Base-by-base conservation (phyloP, 2,797 vertebrate species). In the Acrossocheilus fasciatus region DNA sequence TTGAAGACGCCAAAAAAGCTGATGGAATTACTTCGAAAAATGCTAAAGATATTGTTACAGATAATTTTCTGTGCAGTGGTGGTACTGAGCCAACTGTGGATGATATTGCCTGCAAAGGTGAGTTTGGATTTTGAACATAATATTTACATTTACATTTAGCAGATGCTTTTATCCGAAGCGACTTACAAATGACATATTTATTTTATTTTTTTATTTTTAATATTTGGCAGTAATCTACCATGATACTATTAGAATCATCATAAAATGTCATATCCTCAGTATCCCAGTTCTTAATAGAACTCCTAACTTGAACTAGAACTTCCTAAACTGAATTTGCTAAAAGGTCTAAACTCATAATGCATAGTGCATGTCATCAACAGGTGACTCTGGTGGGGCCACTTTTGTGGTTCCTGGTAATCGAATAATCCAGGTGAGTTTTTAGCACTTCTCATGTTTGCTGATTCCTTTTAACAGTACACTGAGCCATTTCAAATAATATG, bases 51-150 rank as follows among this genome's bases (percentile, higher is more conserved):
- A 57, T 88, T 6, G 86, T 92, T 75, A 82, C 87, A 64, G 69
- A 90, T 0, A 87, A 89, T 68, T 91, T 92, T 70, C 83, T 92
- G 39, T 92, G 92, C 73, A 91, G 90, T 6, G 90, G 92, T 30
- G 92, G 92, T 34, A 50, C 3, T 68, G 80, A 84, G 41, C 50
- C 8, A 0, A 59, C 12, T 4, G 59, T 5, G 34, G 87, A 92
- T 87, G 3, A 88, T 57, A n/a, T 86, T n/a, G 47, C 92, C 34
- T 92, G 92, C 81, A 90, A 90, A 90, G 92, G 92, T 92, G 87
- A 15, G 14, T 64, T 62, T 72, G 26, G 59, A 52, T 81, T 54
- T 76, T 57, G 20, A 26, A 41, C 15, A 23, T 84, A 26, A 39
- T 30, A 39, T 39, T 39, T 39, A 39, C 36, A 39, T 39, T 39